Base-by-base conservation (phyloP, 2,888 invertebrate species). In the Stenchaetothrips biformis region DNA sequence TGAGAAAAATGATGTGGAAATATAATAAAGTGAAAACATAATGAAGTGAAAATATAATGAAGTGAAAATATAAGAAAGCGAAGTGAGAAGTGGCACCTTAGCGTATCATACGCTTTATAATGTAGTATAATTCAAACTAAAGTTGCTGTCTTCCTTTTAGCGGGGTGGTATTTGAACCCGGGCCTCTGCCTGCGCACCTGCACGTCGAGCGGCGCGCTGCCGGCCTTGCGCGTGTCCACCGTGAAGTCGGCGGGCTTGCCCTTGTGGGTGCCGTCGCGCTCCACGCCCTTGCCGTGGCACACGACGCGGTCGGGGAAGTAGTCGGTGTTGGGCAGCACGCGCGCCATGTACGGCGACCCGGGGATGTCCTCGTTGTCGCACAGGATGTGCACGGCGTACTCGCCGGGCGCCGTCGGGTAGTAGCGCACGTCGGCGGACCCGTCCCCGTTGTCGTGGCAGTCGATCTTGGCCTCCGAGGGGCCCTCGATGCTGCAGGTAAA, bases 361-460 rank as follows among this genome's bases (percentile, higher is more conserved):
- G 95, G 95, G 87, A 97, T 95, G 88, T 97, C 95, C 87, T 96
- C 95, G 83, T 93, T 93, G 86, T 95, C 92, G 85, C 95, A 95
- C 80, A 95, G 89, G 84, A 95, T 92, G 85, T 95, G 95, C 62
- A 95, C 93, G 16, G 94, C 94, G 86, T 96, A 95, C 85, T 94
- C 94, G 48, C 95, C 95, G 7, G 92, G 90, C 25, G 91, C 92
- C 11, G 94, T 94, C 11, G 95, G 95, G 86, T 92, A 90, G 86
- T 94, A 95, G 82, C 92, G 91, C 18, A 95, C 94, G 85, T 95
- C 92, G 49, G 95, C 95, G 0, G 95, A 94, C 18, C 95, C 95
- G 87, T 95, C 95, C 37, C 93, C 94, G 85, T 95, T 94, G 85
- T 96, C 96, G 82, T 92, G 91, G 85, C 95, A 95, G 85, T 94